These are phyloP conservation scores for Pelobates fuscus DNA, from an alignment of 2,113 vertebrate genomes.

Conservation along the genomic window DNA sequence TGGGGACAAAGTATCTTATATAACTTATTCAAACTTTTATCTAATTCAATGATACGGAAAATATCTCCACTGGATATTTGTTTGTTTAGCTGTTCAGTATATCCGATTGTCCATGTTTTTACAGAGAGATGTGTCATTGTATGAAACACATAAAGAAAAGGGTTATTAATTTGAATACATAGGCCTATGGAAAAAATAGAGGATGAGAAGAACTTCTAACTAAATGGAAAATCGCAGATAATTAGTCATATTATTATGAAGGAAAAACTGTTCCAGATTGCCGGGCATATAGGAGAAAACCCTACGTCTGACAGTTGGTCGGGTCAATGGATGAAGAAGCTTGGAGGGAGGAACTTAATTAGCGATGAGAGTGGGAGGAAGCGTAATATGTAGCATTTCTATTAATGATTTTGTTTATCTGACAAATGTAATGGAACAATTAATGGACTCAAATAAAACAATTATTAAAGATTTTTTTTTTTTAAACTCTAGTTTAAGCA, in stretches of 20 bases:
- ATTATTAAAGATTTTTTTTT: background rate
- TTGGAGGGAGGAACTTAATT: conserved; percentile 29
- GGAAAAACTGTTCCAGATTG: conserved; percentile 34
- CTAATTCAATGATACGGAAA: background rate
- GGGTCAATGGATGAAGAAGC: conserved; percentile 42
- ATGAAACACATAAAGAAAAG: conserved; percentile 2
- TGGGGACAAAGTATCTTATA: too few species aligned
- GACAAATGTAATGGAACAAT: background rate
- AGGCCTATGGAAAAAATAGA: background rate
- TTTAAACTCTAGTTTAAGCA: too few species aligned
- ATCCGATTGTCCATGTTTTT: conserved; percentile 44
- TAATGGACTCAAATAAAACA: background rate
- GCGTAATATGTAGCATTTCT: conserved; percentile 17
- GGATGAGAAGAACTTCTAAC: background rate
- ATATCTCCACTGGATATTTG: background rate
- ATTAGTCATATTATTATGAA: conserved; percentile 8
- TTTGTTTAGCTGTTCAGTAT: conserved; percentile 22
- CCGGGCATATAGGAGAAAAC: conserved; percentile 31
- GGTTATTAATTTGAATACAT: too few species aligned
- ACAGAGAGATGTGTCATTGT: conserved; percentile 13
- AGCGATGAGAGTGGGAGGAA: conserved; percentile 40
- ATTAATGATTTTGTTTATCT: conserved; percentile 26
- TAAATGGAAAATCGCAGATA: conserved; percentile 6
- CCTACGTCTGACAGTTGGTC: conserved; percentile 41
- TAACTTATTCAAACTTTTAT: too few species aligned